These are phyloP conservation scores for Catharus minimus DNA, from an alignment of 2,113 vertebrate genomes.

Conservation along the genomic window DNA sequence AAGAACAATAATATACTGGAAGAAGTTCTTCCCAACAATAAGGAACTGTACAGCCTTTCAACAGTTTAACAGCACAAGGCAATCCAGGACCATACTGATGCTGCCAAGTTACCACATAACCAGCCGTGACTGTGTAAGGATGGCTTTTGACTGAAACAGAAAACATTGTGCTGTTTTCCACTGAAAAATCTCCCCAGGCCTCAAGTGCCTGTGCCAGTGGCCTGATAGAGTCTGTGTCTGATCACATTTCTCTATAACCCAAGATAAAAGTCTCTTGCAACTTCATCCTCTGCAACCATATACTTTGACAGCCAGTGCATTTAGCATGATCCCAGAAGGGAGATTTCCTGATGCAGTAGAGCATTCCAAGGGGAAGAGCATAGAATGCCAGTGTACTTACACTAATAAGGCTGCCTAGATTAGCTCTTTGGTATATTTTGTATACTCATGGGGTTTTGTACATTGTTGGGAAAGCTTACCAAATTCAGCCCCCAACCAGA, in stretches of 20 bases:
- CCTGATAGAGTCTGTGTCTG: neutral
- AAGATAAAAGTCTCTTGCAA: neutral
- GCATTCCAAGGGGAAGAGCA: neutral
- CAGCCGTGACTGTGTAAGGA: neutral
- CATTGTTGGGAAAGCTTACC: neutral
- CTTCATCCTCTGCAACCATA: neutral
- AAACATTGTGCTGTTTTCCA: neutral
- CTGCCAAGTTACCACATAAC: neutral
- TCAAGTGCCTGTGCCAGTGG: neutral
- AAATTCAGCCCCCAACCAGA: neutral
- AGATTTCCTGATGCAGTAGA: neutral
- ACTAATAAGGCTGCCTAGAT: neutral
- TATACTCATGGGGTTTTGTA: neutral
- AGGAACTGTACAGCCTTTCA: neutral
- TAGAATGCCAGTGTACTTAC: neutral
- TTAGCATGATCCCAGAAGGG: neutral
- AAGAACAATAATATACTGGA: conserved; percentile 9
- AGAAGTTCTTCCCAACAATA: conserved; percentile 9
- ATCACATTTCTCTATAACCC: neutral
- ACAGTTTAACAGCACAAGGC: neutral
- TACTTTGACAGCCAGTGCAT: neutral
- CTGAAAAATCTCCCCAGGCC: neutral
- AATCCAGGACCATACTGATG: neutral
- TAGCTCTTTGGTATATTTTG: neutral
- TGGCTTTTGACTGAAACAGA: neutral